These are phyloP conservation scores for Epicauta chinensis DNA, from an alignment of 1,140 invertebrate species.

Conservation along the genomic window DNA sequence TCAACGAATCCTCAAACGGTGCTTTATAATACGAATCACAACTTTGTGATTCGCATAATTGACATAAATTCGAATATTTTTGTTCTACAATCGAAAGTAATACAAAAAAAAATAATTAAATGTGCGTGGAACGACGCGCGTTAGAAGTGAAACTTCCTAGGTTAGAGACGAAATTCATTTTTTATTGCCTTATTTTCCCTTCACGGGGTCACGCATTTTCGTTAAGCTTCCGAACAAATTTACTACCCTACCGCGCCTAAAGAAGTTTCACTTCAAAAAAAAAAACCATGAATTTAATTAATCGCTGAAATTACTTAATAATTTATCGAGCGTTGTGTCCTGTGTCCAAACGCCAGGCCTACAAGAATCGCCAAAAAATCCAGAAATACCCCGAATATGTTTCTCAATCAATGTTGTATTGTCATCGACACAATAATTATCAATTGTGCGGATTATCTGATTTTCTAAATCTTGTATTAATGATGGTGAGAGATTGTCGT, in stretches of 20 bases:
- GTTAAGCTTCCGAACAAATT: too few species aligned
- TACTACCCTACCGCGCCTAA: too few species aligned
- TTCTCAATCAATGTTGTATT: conserved; percentile 48
- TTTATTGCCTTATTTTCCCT: too few species aligned
- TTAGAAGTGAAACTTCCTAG: too few species aligned
- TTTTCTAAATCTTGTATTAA: conserved; percentile 54
- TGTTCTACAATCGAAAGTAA: conserved; percentile 40
- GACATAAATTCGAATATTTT: conserved; percentile 47
- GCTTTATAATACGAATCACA: conserved; percentile 12
- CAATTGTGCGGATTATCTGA: conserved; percentile 33
- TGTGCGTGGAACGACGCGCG: too few species aligned
- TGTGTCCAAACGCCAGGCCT: conserved; percentile 59
- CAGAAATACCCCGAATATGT: conserved; percentile 47
- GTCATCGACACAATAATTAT: conserved; percentile 18
- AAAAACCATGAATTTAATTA: too few species aligned
- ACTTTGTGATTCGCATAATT: conserved; percentile 42
- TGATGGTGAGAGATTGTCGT: conserved; percentile 50
- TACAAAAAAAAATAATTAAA: too few species aligned
- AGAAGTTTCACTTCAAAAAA: too few species aligned
- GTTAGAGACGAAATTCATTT: too few species aligned
- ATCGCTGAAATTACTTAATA: conserved; percentile 50
- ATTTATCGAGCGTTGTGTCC: conserved; percentile 46
- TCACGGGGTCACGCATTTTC: too few species aligned
- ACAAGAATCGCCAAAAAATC: conserved; percentile 57
- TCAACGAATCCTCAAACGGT: conserved; percentile 41